A percentile compares a stretch with the other conserved stretches of the same genome.
Conservation (phyloP, 2,888 invertebrate genomes). For the Sinopyrophorus schimmeli region DNA sequence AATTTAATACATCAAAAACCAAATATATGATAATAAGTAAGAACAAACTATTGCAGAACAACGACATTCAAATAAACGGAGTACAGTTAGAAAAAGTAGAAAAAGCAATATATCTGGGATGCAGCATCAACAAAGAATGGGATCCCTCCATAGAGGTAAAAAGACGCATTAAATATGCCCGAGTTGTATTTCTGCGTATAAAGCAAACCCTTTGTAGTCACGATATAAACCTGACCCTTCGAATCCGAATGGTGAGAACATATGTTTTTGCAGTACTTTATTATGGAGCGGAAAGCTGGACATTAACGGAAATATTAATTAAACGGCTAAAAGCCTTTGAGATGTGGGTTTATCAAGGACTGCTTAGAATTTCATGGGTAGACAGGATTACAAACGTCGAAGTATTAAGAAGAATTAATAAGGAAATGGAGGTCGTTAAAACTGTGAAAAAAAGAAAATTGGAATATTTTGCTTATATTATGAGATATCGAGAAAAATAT, state of each 20-base stretch:
- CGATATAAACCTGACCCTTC: slow-evolving; percentile 5
- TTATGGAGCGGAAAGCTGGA: slow-evolving; percentile 3
- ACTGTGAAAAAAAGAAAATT: slow-evolving; percentile 1
- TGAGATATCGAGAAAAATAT: slow-evolving; percentile 12
- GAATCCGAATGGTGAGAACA: slow-evolving; percentile 3
- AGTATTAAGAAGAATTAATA: slow-evolving; percentile 4
- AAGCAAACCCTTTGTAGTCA: slow-evolving; percentile 7
- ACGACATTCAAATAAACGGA: slow-evolving; percentile 3
- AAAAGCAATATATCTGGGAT: slow-evolving; percentile 10
- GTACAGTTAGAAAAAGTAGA: slow-evolving; percentile 6
- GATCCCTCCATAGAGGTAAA: slow-evolving; percentile 9
- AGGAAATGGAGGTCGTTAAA: slow-evolving; percentile 9
- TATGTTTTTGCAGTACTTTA: slow-evolving; percentile 6
- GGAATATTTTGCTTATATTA: slow-evolving; percentile 5
- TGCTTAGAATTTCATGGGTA: slow-evolving; percentile 5
- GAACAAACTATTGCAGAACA: slow-evolving; percentile 6
- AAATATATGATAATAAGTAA: slow-evolving; percentile 10
- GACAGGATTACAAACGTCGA: slow-evolving; percentile 2
- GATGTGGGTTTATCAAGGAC: slow-evolving; percentile 1
- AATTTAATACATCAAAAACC: slow-evolving; percentile 1
- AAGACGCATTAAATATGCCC: slow-evolving; percentile 12
- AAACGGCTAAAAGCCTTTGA: slow-evolving; percentile 6
- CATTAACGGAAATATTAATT: slow-evolving; percentile 5
- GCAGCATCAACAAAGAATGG: slow-evolving; percentile 5
- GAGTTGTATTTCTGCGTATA: slow-evolving; percentile 3